These are phyloP conservation scores for Atractosteus spatula DNA, from an alignment of 2,113 vertebrate species.

Conservation along the genomic window DNA sequence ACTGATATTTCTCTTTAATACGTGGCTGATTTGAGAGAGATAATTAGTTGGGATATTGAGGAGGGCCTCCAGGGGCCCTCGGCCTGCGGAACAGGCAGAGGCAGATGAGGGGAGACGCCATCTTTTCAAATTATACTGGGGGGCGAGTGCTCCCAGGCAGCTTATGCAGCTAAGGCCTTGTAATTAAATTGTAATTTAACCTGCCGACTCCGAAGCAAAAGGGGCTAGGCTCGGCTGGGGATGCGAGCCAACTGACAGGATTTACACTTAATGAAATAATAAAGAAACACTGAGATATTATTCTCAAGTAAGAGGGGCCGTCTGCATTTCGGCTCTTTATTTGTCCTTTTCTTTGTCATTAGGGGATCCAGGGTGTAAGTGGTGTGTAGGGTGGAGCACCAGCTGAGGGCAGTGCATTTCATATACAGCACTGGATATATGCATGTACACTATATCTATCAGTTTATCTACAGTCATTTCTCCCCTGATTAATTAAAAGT, in stretches of 20 bases:
- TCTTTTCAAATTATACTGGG: constrained; percentile 97
- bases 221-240: constrained; percentile 68
- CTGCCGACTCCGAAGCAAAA: constrained; percentile 85
- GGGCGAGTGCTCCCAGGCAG: constrained; percentile 90
- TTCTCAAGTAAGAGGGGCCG: constrained; percentile 62
- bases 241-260: constrained; percentile 63
- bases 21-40: constrained; percentile 61
- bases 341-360: constrained; percentile 36
- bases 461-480: constrained; percentile 23
- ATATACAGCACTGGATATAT: constrained; percentile 16
- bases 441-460: constrained; percentile 22
- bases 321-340: constrained; percentile 45
- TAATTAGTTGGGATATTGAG: constrained; percentile 74
- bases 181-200: constrained; percentile 99
- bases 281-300: constrained; percentile 77
- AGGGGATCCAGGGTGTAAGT: not conserved
- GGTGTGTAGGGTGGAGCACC: not conserved
- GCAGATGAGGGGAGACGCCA: constrained; percentile 86
- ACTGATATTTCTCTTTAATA: constrained; percentile 66
- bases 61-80: constrained; percentile 61
- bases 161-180: constrained; percentile 93
- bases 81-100: constrained; percentile 62
- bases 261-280: constrained; percentile 98
- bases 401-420: not conserved
- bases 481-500: constrained; percentile 35